Conservation (phyloP, 2,888 invertebrate species). For the Phortica magna region DNA sequence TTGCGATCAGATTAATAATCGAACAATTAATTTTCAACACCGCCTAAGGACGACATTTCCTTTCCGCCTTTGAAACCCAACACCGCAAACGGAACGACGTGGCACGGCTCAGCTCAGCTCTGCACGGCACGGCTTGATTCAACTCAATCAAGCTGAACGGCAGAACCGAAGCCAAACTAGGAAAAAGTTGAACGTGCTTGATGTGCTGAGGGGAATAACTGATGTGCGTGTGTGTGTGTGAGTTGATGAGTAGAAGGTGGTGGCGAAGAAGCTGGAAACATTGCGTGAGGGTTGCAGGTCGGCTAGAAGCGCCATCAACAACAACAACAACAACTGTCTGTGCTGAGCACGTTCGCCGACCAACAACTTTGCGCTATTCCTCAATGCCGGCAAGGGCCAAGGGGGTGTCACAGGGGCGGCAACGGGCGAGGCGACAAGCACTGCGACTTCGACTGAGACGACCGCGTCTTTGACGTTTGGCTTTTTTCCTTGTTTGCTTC, state of each 20-base stretch:
- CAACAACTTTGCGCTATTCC: too few species aligned
- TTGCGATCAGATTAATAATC: conserved; percentile 40
- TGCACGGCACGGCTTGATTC: background rate
- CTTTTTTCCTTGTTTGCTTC: background rate
- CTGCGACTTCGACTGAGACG: too few species aligned
- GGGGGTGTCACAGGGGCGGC: too few species aligned
- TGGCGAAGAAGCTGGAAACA: too few species aligned
- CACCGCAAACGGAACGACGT: conserved; percentile 1
- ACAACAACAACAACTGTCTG: too few species aligned
- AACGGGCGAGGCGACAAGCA: too few species aligned
- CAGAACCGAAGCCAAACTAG: background rate
- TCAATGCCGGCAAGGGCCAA: too few species aligned
- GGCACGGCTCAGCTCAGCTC: conserved; percentile 34
- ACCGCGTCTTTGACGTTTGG: background rate
- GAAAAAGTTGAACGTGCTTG: background rate
- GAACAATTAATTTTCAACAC: conserved; percentile 41
- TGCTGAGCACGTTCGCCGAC: too few species aligned
- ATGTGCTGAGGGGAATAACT: background rate
- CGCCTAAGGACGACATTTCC: conserved; percentile 17
- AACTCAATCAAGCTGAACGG: conserved; percentile 29
- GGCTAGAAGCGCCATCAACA: too few species aligned
- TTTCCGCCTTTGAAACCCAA: conserved; percentile 25
- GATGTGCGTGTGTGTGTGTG: background rate
- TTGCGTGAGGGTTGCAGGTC: too few species aligned
- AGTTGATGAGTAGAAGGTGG: too few species aligned